A percentile compares a stretch with the other conserved stretches of the same genome.
phyloP scores from a whole-genome alignment of 2,888 invertebrate genomes.

The Synergus laeviventris region DNA sequence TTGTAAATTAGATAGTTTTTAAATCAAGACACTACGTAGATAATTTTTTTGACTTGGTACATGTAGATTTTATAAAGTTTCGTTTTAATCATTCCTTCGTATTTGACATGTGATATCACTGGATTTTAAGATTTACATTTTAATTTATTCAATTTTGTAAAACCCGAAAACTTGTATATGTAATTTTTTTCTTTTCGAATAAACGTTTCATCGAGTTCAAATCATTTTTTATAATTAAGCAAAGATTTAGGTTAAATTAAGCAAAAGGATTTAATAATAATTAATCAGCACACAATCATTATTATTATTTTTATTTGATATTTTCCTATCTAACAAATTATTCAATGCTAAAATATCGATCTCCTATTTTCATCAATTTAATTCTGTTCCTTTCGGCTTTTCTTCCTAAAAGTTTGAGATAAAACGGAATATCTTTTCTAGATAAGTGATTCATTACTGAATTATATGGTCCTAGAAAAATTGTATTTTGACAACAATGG shows the following conservation, averaged over 20 bases:
- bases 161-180: constrained; percentile 8
- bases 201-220: constrained; percentile 15
- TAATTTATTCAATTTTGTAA: constrained; percentile 1
- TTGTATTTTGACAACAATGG: neutral
- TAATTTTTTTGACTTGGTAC: neutral
- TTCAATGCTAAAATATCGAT: neutral
- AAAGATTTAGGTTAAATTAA: neutral
- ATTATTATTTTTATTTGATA: neutral
- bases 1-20: constrained; percentile 34
- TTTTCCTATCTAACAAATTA: neutral
- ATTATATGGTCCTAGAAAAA: neutral
- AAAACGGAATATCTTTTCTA: constrained; percentile 14
- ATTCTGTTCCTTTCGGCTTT: neutral
- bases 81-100: constrained; percentile 40
- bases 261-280: neutral
- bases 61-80: constrained; percentile 35
- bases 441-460: constrained; percentile 7
- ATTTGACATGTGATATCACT: constrained; percentile 3
- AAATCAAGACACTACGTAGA: neutral
- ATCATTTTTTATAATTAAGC: neutral
- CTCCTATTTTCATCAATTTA: neutral
- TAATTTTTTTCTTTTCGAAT: constrained; percentile 28
- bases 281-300: neutral
- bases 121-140: constrained; percentile 13
- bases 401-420: neutral